Evolutionary conservation across 2,113 vertebrate species (phyloP), one percentile per base, ranked within the genome.

Genomic region (Chamaetylas fuelleborni): DNA sequence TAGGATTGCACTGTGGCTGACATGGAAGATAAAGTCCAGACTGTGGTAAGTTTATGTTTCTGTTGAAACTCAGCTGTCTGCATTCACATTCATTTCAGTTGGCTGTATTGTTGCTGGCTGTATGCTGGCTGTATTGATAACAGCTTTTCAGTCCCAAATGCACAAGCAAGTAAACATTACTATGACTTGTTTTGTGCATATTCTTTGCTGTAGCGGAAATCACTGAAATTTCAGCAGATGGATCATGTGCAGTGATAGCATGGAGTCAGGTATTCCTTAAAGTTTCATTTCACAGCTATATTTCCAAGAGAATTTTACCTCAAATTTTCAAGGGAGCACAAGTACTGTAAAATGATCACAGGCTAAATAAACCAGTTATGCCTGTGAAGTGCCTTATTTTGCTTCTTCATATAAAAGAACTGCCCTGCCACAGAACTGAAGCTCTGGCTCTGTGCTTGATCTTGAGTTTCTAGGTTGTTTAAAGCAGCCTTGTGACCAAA

Each of bases 11-110:
- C 98, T 89, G 98, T 99, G 65, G 98, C 98, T 87, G 99, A 99
- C 96, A 99, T 99, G 99, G 99, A 99, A 95, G 99, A 99, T 95
- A 99, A 98, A 98, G 99, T 99, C 97, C 97, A 99, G 88, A 98
- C 97, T 97, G 98, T 99, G 80, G 99, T 99, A 98, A 99, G 99
- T 99, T 97, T 86, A 33, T 12, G 3, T 97, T 97, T 91, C 69
- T 71, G 31, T 81, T 89, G 47, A 91, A 90, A 57, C 40, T 91
- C 34, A 48, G 31, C 70, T 87, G 25, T 77, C 38, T 69, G 12
- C 36, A 11, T 45, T 87, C 31, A 53, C 23, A 6, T 79, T 89
- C 66, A 66, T 69, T 86, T 45, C 43, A 45, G 43, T 45, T 45
- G 43, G 43, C 43, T 45, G 43, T 20, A 45, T 45, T 45, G 43